These are phyloP conservation scores for Paradisaea rubra DNA, from an alignment of 2,113 vertebrate genomes.

Conservation along the genomic window DNA sequence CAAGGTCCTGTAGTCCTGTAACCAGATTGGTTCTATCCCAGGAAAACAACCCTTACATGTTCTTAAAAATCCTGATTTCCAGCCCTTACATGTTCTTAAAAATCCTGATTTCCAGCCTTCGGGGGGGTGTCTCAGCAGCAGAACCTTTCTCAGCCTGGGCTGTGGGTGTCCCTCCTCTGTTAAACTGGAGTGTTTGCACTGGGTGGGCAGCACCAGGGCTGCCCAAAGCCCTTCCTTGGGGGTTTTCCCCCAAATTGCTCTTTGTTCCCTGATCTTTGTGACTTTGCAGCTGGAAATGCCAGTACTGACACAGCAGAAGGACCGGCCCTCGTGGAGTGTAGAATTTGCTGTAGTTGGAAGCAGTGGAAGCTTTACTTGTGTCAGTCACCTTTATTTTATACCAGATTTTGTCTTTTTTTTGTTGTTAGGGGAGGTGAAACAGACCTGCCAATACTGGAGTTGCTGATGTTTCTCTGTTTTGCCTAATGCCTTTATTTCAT, in stretches of 20 bases:
- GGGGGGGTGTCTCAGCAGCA: not conserved
- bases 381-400: not conserved
- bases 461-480: not conserved
- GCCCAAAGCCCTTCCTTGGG: not conserved
- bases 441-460: not conserved
- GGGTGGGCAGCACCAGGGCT: not conserved
- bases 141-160: not conserved
- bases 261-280: not conserved
- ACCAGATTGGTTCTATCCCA: not conserved
- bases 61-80: not conserved
- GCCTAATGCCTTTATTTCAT: not conserved
- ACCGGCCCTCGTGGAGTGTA: fast-evolving
- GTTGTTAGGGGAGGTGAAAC: not conserved
- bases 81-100: not conserved
- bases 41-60: not conserved
- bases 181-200: fast-evolving
- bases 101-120: not conserved
- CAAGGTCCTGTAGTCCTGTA: not conserved
- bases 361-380: fast-evolving
- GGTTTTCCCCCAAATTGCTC: fast-evolving
- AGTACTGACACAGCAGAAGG: not conserved
- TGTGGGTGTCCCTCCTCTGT: not conserved
- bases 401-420: not conserved
- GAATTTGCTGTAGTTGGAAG: not conserved
- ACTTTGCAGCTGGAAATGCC: not conserved